phyloP scores from a whole-genome alignment of 30 jellyfish, hydroid and myxozoan species.

The Aurelia coerulea region DNA sequence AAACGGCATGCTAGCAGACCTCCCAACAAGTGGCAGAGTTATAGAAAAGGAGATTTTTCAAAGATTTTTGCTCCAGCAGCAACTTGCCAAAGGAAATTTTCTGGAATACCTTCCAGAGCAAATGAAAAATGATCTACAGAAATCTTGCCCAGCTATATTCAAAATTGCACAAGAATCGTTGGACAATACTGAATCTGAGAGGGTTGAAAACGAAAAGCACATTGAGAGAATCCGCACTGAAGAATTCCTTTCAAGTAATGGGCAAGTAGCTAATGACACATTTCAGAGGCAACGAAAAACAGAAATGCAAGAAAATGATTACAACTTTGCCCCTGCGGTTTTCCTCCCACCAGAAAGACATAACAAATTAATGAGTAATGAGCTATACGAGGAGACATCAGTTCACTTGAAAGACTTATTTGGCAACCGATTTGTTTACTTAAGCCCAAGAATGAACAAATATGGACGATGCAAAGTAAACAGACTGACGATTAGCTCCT shows the following conservation, averaged over 20 bases:
- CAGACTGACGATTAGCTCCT: neutral
- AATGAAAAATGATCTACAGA: neutral
- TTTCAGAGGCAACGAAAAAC: neutral
- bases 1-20: too few relatives aligned
- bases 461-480: neutral
- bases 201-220: neutral
- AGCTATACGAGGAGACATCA: too few relatives aligned
- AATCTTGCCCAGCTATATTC: neutral
- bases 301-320: neutral
- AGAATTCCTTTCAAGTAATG: too few relatives aligned
- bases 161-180: neutral
- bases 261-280: neutral
- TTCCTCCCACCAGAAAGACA: too few relatives aligned
- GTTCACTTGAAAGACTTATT: too few relatives aligned
- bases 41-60: too few relatives aligned
- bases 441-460: neutral
- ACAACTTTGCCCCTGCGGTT: too few relatives aligned
- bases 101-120: too few relatives aligned
- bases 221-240: too few relatives aligned
- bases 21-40: neutral
- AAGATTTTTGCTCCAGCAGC: neutral
- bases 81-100: neutral
- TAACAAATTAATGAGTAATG: too few relatives aligned
- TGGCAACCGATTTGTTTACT: neutral
- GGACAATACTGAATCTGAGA: too few relatives aligned